Base-by-base conservation (phyloP, 2,797 vertebrate genomes). In the Tapera naevia region DNA sequence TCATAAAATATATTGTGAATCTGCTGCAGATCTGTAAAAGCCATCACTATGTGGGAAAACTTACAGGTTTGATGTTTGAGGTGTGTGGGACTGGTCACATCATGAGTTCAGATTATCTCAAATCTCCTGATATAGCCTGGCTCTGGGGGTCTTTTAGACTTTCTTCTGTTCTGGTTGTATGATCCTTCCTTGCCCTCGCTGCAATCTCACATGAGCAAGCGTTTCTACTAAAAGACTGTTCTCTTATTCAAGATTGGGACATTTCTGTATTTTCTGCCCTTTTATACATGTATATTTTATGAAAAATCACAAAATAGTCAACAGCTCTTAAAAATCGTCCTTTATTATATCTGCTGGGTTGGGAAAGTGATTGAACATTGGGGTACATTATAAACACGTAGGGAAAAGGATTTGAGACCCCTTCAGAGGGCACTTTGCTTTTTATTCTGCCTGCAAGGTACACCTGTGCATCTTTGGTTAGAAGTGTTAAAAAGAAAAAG, bases 401-500 rank as follows among this genome's bases (percentile, higher is more conserved):
- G 37, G 30, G 51, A 69, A 67, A 92, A 94, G 41, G 80, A 73
- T 54, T 93, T 76, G 60, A 95, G 90, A 95, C 73, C 92, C 78
- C 33, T 79, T 96, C 70, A 88, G 86, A 94, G 78, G 86, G 88
- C 35, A 96, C 81, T 89, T 88, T 81, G 62, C 48, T 94, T 74
- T 94, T 94, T 67, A 90, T 86, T 95, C 79, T 97, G 96, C 80
- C 93, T 96, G 33, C 88, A 92, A 92, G 91, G 79, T 92, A 82
- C 79, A 91, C 65, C 80, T 95, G 72, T 91, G 81, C 71, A 95
- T 94, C 95, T 95, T 96, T 96, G 73, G 90, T 96, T 96, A 87
- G 79, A 96, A 93, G 51, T 84, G 81, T 87, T 97, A 93, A 92
- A 98, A 97, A 94, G 93, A 96, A 95, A 90, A 96, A 86, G 76